Percentiles rank a stretch among this genome's conserved stretches.
phyloP scores from a whole-genome alignment of 2,888 invertebrate genomes.

The Toxonevra muliebris region DNA sequence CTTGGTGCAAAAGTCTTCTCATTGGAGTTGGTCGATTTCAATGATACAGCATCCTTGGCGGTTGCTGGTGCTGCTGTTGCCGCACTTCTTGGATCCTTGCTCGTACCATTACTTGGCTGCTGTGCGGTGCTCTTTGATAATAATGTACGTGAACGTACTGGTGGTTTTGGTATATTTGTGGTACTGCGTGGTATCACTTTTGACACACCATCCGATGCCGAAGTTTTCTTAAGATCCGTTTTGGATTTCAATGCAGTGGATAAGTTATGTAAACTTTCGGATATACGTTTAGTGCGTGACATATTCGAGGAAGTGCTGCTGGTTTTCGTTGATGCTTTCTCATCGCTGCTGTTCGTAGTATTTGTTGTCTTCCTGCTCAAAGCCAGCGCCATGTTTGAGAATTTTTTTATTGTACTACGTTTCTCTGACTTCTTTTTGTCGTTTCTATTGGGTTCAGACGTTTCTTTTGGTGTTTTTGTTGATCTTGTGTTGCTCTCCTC shows the following conservation, averaged over 20 bases:
- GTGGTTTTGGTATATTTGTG: conserved; percentile 32
- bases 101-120: conserved; percentile 15
- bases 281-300: conserved; percentile 34
- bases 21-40: conserved; percentile 36
- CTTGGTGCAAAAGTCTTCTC: conserved; percentile 35
- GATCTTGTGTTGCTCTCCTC: background rate
- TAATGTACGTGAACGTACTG: conserved; percentile 17
- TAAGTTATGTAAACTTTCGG: conserved; percentile 34
- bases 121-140: background rate
- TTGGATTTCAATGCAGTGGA: conserved; percentile 30
- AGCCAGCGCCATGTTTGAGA: conserved; percentile 15
- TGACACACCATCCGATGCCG: background rate
- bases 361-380: conserved; percentile 18
- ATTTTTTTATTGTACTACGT: conserved; percentile 13
- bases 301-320: conserved; percentile 13
- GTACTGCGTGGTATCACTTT: conserved; percentile 28
- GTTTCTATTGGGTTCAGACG: background rate
- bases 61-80: background rate
- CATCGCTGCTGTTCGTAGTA: conserved; percentile 3
- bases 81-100: background rate
- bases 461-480: conserved; percentile 11
- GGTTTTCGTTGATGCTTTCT: background rate
- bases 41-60: conserved; percentile 31
- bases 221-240: conserved; percentile 21
- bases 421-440: conserved; percentile 25